These are phyloP conservation scores for Thereva unica DNA, from an alignment of 2,888 invertebrate genomes.

Conservation along the genomic window DNA sequence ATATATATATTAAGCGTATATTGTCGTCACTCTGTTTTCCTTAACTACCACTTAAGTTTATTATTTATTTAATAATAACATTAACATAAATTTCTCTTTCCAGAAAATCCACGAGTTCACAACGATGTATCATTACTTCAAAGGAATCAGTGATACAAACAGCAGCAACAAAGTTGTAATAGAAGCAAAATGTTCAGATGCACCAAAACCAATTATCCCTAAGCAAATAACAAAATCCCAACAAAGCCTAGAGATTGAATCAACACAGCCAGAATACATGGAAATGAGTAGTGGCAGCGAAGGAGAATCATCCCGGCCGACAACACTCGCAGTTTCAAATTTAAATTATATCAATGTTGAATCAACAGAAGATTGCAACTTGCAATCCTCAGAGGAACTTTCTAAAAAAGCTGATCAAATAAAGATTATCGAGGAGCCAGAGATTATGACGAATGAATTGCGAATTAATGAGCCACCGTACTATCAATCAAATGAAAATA, in stretches of 20 bases:
- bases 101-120: conserved; percentile 87
- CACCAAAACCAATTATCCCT: conserved; percentile 50
- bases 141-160: conserved; percentile 68
- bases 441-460: conserved; percentile 54
- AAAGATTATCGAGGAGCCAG: conserved; percentile 49
- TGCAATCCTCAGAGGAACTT: conserved; percentile 49
- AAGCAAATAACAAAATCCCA: neutral
- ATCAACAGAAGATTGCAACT: conserved; percentile 51
- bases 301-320: conserved; percentile 45
- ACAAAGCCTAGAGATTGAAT: conserved; percentile 56
- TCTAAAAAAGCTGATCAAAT: conserved; percentile 53
- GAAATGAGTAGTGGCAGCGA: conserved; percentile 59
- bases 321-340: conserved; percentile 56
- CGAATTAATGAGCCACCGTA: conserved; percentile 57
- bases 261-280: conserved; percentile 57
- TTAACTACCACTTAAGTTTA: neutral
- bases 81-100: conserved; percentile 44
- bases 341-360: conserved; percentile 57
- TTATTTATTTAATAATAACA: neutral
- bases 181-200: conserved; percentile 52
- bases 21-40: no score
- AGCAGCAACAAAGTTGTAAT: conserved; percentile 48
- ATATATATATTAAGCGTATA: no score
- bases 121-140: conserved; percentile 83
- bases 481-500: conserved; percentile 56